These are phyloP conservation scores for Chlorodrepanis virens DNA, from an alignment of 2,113 vertebrate genomes.

Conservation along the genomic window DNA sequence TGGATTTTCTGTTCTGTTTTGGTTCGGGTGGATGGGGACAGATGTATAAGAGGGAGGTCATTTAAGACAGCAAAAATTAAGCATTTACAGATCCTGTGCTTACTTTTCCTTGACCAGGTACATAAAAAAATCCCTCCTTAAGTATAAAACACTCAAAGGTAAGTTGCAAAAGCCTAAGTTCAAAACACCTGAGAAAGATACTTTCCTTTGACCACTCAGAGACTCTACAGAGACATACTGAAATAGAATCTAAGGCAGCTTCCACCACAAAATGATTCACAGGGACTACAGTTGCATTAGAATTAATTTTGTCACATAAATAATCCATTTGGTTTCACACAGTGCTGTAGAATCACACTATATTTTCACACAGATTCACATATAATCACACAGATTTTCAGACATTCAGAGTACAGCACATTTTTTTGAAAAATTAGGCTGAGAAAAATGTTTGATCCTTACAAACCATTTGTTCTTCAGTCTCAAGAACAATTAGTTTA, in stretches of 20 bases:
- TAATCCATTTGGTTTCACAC: not conserved
- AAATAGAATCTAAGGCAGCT: not conserved
- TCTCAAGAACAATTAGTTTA: not conserved
- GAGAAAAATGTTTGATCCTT: not conserved
- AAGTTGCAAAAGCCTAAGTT: not conserved
- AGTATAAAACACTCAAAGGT: not conserved
- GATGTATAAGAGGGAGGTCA: not conserved
- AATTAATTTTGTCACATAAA: not conserved
- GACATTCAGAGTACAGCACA: not conserved
- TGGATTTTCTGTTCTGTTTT: not conserved
- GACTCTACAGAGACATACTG: not conserved
- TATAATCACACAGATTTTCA: not conserved
- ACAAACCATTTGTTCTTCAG: not conserved
- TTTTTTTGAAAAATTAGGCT: not conserved
- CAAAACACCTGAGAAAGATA: not conserved
- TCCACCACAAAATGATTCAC: not conserved
- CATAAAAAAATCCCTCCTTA: not conserved
- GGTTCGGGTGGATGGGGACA: accelerated
- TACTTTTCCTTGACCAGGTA: not conserved
- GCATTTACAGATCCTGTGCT: not conserved
- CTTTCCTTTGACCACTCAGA: not conserved
- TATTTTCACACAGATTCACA: not conserved
- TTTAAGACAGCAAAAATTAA: not conserved
- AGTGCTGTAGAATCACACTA: not conserved
- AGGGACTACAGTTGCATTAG: not conserved